Evolutionary conservation across 2,797 vertebrate genomes (phyloP), one percentile per base, ranked within the genome.

Genomic region (Anguilla obscura): DNA sequence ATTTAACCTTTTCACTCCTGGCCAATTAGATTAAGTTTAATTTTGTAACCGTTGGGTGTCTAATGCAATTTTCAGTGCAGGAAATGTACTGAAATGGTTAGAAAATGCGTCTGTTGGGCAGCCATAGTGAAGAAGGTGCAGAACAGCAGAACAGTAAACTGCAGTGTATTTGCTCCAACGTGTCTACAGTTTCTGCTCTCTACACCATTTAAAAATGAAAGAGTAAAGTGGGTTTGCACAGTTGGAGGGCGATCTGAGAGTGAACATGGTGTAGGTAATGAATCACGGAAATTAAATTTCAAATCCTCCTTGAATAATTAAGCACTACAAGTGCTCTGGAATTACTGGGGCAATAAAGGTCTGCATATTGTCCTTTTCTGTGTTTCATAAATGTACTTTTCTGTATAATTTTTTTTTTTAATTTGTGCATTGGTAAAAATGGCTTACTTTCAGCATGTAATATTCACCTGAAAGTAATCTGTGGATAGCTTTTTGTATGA

Each of bases 301-400:
- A 87, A 87, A 84, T 58, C 60, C 9, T 58, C 40, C 82, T 84
- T 50, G 50, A 52, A 85, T 88, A 71, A 74, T 83, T 40, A 88
- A 52, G 58, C 18, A 0, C 24, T 87, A 52, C 60, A 60, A 84
- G 63, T 74, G 58, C 63, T 85, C 21, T 52, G 33, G 63, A 85
- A 76, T 54, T 88, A 76, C 30, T 54, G 16, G 48, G 69, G 24
- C 82, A 85, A 74, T 84, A 63, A 48, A 76, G 71, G 85, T 48
- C 54, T 56, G 63, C 60, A 76, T 60, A 85, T 85, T n/a, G 30
- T 84, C 60, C 80, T 56, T 52, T 79, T 18, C 40, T 84, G 40
- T 27, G 60, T 10, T 30, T 27, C 30, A 69, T 69, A 69, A 27
- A 71, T 30, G n/a, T 71, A 12, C 66, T 71, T 71, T n/a, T 30